Conservation (phyloP, 2,888 invertebrate species). For the Drosophila glabriapex region DNA sequence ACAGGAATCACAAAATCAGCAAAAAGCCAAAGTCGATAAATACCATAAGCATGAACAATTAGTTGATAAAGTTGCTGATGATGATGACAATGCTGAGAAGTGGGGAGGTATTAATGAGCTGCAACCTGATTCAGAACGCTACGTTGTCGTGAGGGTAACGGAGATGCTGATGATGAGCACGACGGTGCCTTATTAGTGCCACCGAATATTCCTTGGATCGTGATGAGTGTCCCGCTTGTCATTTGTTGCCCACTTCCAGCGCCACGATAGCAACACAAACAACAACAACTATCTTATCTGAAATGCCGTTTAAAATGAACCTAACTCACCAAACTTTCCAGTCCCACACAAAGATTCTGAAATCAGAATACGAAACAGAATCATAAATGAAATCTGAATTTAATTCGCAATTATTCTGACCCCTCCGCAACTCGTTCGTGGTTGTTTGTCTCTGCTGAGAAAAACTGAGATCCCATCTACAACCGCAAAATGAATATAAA, state of each 20-base stretch:
- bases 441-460: conserved; percentile 52
- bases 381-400: conserved; percentile 65
- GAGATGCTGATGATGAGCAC: conserved; percentile 53
- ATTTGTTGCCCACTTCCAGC: conserved; percentile 47
- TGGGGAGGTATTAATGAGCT: conserved; percentile 11
- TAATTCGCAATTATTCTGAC: conserved; percentile 62
- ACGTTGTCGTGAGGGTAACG: conserved; percentile 12
- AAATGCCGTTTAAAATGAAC: conserved; percentile 62
- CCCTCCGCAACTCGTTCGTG: conserved; percentile 33
- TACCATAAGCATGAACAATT: conserved; percentile 57
- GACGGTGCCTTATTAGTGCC: conserved; percentile 67
- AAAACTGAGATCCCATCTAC: conserved; percentile 56
- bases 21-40: conserved; percentile 51
- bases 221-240: conserved; percentile 66
- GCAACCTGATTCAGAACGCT: conserved; percentile 33
- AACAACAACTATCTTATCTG: conserved; percentile 12
- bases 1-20: conserved; percentile 43
- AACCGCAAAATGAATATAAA: conserved; percentile 33
- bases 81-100: background rate
- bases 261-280: conserved; percentile 23
- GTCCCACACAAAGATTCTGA: conserved; percentile 48
- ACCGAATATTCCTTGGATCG: conserved; percentile 48
- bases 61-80: conserved; percentile 44
- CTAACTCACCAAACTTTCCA: conserved; percentile 35
- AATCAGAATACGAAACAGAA: conserved; percentile 44